A percentile compares a stretch with the other conserved stretches of the same genome.
Conservation (phyloP, 1,140 invertebrate species). For the Drosophila insularis region DNA sequence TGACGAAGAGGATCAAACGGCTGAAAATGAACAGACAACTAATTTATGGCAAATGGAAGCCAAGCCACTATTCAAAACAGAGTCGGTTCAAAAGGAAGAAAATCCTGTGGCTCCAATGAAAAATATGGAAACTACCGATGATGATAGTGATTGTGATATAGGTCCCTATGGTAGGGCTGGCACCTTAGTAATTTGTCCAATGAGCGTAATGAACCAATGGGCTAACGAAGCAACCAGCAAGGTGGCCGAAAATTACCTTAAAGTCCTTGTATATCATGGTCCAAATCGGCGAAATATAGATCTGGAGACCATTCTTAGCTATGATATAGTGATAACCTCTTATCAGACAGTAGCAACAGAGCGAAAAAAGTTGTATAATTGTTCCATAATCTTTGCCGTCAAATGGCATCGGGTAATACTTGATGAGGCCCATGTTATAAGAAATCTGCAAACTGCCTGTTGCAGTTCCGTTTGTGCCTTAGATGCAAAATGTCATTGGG, state of each 20-base stretch:
- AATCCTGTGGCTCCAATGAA: background rate
- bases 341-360: slow-evolving; percentile 36
- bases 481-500: slow-evolving; percentile 37
- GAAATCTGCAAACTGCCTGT: slow-evolving; percentile 31
- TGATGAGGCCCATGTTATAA: slow-evolving; percentile 51
- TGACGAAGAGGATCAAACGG: slow-evolving; percentile 13
- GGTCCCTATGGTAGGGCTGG: slow-evolving; percentile 7
- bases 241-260: slow-evolving; percentile 25
- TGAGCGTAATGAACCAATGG: slow-evolving; percentile 57
- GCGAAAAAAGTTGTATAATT: background rate
- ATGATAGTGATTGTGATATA: background rate
- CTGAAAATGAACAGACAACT: slow-evolving; percentile 1
- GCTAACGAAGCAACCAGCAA: slow-evolving; percentile 36
- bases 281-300: slow-evolving; percentile 28
- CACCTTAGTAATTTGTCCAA: slow-evolving; percentile 51
- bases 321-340: slow-evolving; percentile 50
- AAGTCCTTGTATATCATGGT: slow-evolving; percentile 43
- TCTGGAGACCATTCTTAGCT: slow-evolving; percentile 8
- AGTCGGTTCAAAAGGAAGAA: background rate
- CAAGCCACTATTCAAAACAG: slow-evolving; percentile 1
- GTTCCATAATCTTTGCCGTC: slow-evolving; percentile 36
- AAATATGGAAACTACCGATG: background rate
- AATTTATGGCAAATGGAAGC: too few species aligned
- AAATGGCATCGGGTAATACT: slow-evolving; percentile 52
- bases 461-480: slow-evolving; percentile 26